A percentile compares a stretch with the other conserved stretches of the same genome.
phyloP scores from a whole-genome alignment of 2,888 invertebrate genomes.

The Tetranychus piercei region DNA sequence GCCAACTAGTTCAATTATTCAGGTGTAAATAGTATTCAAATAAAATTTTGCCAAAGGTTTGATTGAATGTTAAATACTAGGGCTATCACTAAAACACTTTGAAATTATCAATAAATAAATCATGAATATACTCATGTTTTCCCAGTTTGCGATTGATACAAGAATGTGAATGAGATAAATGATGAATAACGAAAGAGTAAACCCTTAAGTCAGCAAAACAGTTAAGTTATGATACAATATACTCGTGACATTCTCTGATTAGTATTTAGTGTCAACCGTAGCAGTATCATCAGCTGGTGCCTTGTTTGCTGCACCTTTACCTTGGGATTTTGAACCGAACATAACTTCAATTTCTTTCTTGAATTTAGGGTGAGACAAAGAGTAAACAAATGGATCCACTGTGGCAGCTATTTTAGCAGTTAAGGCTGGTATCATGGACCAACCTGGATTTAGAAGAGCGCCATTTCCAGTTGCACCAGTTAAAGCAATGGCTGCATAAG shows the following conservation, averaged over 20 bases:
- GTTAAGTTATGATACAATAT: not conserved
- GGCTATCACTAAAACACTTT: too few species aligned
- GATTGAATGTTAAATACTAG: too few species aligned
- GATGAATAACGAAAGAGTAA: too few species aligned
- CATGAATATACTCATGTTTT: too few species aligned
- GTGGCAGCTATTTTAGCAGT: slow-evolving; percentile 37
- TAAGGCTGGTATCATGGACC: slow-evolving; percentile 34
- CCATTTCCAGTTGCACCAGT: slow-evolving; percentile 50
- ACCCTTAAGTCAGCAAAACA: not conserved
- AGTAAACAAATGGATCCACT: slow-evolving; percentile 37
- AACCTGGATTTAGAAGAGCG: slow-evolving; percentile 46
- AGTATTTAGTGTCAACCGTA: not conserved
- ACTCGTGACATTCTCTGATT: not conserved
- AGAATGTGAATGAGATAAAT: too few species aligned
- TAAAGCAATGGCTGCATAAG: slow-evolving; percentile 55
- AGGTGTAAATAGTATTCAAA: too few species aligned
- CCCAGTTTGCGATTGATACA: too few species aligned
- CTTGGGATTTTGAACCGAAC: not conserved
- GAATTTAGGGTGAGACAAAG: slow-evolving; percentile 34
- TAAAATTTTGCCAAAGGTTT: too few species aligned
- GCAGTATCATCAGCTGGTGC: not conserved
- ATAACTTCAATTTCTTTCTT: slow-evolving; percentile 4
- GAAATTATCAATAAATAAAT: too few species aligned
- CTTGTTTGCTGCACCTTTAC: not conserved
- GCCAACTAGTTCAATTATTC: too few species aligned